Percentiles rank a stretch among this genome's conserved stretches.
These are phyloP conservation scores for Mongoloraphidia duomilia DNA, from an alignment of 2,888 invertebrate species.

Conservation along the genomic window DNA sequence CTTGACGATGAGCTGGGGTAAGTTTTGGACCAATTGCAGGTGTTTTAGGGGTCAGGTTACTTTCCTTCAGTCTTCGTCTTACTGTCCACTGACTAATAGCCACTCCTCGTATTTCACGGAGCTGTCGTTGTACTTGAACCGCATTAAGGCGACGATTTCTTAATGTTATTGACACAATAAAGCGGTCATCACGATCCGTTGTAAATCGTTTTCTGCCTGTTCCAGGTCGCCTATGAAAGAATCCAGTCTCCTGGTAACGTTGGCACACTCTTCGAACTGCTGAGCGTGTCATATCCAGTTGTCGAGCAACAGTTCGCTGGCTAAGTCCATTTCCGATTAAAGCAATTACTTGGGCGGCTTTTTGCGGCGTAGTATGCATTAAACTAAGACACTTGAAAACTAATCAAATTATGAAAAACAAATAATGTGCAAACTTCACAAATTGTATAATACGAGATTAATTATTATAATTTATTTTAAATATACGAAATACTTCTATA, in stretches of 20 bases:
- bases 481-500: no score
- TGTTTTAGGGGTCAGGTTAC: no score
- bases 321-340: slow-evolving; percentile 8
- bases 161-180: slow-evolving; percentile 13
- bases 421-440: slow-evolving; percentile 10
- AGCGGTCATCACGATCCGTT: slow-evolving; percentile 11
- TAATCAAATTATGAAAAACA: slow-evolving; percentile 9
- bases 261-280: slow-evolving; percentile 12
- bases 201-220: slow-evolving; percentile 12
- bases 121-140: slow-evolving; percentile 14
- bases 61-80: slow-evolving; percentile 14
- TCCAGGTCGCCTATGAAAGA: slow-evolving; percentile 12
- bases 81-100: slow-evolving; percentile 16
- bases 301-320: slow-evolving; percentile 7
- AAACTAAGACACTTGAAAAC: slow-evolving; percentile 11
- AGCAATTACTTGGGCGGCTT: slow-evolving; percentile 9
- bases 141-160: slow-evolving; percentile 12
- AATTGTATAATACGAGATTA: no score
- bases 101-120: slow-evolving; percentile 14
- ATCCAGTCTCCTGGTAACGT: slow-evolving; percentile 13
- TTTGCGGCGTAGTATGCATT: slow-evolving; percentile 12
- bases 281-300: slow-evolving; percentile 10
- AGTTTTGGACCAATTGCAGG: no score
- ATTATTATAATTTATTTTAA: no score
- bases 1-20: no score